phyloP scores from a whole-genome alignment of 2,888 invertebrate genomes.

The Orchestes rusci region DNA sequence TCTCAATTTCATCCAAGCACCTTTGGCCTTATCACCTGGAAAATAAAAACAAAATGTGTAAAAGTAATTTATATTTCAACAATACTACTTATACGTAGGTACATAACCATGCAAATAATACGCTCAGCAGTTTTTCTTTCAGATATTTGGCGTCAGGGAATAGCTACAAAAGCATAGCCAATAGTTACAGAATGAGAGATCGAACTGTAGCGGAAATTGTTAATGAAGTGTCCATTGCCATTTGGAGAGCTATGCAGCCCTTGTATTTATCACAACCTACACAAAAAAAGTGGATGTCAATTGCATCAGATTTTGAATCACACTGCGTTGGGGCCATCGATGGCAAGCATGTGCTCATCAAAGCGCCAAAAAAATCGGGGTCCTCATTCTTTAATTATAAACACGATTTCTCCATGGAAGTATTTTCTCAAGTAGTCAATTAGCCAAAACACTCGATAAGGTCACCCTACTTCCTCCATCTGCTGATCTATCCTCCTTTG shows the following conservation, averaged over 20 bases:
- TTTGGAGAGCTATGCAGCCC: constrained; percentile 29
- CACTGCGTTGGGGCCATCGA: constrained; percentile 31
- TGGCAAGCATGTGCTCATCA: constrained; percentile 32
- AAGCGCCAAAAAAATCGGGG: constrained; percentile 29
- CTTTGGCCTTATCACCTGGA: constrained; percentile 1
- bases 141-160: constrained; percentile 12
- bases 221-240: constrained; percentile 31
- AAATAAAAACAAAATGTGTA: too few relatives aligned
- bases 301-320: constrained; percentile 29
- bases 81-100: too few relatives aligned
- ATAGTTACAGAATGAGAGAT: constrained; percentile 20
- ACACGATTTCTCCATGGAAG: constrained; percentile 30
- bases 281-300: constrained; percentile 27
- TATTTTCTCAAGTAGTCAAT: constrained; percentile 29
- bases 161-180: constrained; percentile 20
- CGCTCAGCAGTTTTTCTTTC: too few relatives aligned
- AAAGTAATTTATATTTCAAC: too few relatives aligned
- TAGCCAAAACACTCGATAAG: constrained; percentile 8
- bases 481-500: background rate
- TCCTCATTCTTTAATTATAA: constrained; percentile 34
- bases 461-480: too few relatives aligned
- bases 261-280: constrained; percentile 26
- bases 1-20: constrained; percentile 1
- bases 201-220: constrained; percentile 38
- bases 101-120: too few relatives aligned